Evolutionary conservation across 2,797 vertebrate species (phyloP), one percentile per base, ranked within the genome.

Genomic region (Dipus sagitta): DNA sequence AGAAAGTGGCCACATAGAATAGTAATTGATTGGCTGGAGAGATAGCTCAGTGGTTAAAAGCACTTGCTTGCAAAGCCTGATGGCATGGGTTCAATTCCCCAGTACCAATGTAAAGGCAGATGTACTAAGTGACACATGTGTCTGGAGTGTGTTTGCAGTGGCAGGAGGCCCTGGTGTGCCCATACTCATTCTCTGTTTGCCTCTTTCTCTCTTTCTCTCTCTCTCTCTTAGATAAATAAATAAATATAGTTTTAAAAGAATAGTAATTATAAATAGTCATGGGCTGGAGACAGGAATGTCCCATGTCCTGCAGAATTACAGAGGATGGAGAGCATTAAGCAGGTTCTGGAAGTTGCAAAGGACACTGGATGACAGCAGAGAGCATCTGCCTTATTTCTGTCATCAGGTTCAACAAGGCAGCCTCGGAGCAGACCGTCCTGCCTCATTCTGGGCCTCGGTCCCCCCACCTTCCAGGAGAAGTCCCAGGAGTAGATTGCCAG

Each of bases 211-310:
- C n/a, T n/a, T 13, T 58, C 54, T 17, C 15, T 58, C 54, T 58
- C 54, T 58, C 54, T 58, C 54, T 58, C 54, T 58, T 17, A 58
- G 17, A 58, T 58, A 58, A 17, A 58, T 54, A 54, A 54, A 54
- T 58, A 58, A 58, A 58, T 58, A 24, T 26, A 60, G 24, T 24
- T 26, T 64, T 9, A 64, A 64, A 8, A 24, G 21, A 64, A 24
- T 64, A 58, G 84, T 86, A 85, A 85, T 74, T 18, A 34, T 32
- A 10, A 26, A 47, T 58, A 64, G 15, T 21, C 18, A 23, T 0
- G 6, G 15, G 8, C n/a, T 14, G 2, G 54, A 75, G 65, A 52
- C 70, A n/a, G 9, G 3, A 28, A 38, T 0, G 0, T 34, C 58
- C 2, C 28, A 32, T 0, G 0, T 42, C 58, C 26, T 3, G 28